Evolutionary conservation across 2,113 vertebrate genomes (phyloP).

Genomic region (Beaufortia kweichowensis): DNA sequence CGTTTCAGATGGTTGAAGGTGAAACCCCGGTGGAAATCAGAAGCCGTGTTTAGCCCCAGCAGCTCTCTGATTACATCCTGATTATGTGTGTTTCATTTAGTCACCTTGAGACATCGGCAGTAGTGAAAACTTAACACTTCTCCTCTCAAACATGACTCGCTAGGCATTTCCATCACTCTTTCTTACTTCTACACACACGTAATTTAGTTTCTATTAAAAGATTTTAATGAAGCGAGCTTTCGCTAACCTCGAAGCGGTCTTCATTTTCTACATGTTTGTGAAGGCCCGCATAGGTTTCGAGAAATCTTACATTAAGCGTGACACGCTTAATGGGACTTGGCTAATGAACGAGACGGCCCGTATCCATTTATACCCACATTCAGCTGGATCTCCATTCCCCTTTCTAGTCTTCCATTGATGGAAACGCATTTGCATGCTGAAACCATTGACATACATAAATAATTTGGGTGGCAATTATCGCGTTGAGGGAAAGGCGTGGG

Average conservation of each 20-base stretch:
- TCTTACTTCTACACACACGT: slow-evolving; percentile 1
- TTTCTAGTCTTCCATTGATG: slow-evolving; percentile 15
- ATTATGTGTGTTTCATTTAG: background rate
- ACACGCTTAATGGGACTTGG: slow-evolving; percentile 32
- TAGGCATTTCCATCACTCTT: background rate
- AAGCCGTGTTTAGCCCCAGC: background rate
- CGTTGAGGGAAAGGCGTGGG: background rate
- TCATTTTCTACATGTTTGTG: background rate
- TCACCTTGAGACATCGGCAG: background rate
- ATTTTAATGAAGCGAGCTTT: slow-evolving; percentile 7
- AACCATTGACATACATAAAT: slow-evolving; percentile 15
- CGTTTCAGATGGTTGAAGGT: background rate
- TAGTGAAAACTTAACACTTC: background rate
- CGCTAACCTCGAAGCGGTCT: no score
- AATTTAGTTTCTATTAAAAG: slow-evolving; percentile 31
- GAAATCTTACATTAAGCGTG: no score
- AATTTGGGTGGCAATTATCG: slow-evolving; percentile 22
- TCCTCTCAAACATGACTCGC: background rate
- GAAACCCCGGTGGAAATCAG: background rate
- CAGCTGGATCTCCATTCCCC: slow-evolving; percentile 20
- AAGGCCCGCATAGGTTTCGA: background rate
- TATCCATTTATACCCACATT: slow-evolving; percentile 27
- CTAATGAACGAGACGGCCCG: slow-evolving; percentile 24
- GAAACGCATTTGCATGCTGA: slow-evolving; percentile 28
- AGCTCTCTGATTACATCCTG: background rate